Base-by-base conservation (phyloP, 2,113 vertebrate genomes). In the Sander lucioperca region DNA sequence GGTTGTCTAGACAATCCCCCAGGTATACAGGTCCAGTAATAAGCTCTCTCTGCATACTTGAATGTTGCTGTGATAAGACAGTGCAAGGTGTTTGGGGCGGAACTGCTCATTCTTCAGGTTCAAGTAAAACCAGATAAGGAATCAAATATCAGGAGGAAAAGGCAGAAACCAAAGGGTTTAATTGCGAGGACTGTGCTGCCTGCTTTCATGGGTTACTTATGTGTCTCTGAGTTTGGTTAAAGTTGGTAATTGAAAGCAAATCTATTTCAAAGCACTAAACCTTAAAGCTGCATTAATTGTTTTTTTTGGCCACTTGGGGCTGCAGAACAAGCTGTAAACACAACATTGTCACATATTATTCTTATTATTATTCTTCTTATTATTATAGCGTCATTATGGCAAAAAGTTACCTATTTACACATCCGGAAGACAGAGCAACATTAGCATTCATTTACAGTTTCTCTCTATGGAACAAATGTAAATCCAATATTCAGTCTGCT, bases 11-110 rank as follows among this genome's bases (percentile, higher is more conserved):
- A 83, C 36, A 33, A 58, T 43, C 68, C 36, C 48, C 56, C 77
- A 74, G 79, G 85, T 85, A 79, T 56, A 71, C 78, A 80, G 76
- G 47, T 62, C 54, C 50, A 39, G 65, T 59, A 80, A 64, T 72
- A 45, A 83, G 61, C 30, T 48, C 67, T 68, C 36, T 82, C 65
- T 77, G 57, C 36, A 59, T 25, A 23, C 39, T 54, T 72, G 33
- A 64, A 74, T 67, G 27, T 30, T 76, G 45, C 63, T 23, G 36
- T 77, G 73, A 80, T 84, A 70, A 85, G 65, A 79, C 21, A 56
- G 36, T 21, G 84, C 8, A 18, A 73, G 12, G 14, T 64, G 70
- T 80, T 68, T 71, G 11, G 27, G 25, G 61, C 0, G 4, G 33
- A 79, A 77, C 39, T 64, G 30, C 58, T 74, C 53, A 58, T 80